phyloP scores from a whole-genome alignment of 1,140 invertebrate species.

The Zophobas atratus region DNA sequence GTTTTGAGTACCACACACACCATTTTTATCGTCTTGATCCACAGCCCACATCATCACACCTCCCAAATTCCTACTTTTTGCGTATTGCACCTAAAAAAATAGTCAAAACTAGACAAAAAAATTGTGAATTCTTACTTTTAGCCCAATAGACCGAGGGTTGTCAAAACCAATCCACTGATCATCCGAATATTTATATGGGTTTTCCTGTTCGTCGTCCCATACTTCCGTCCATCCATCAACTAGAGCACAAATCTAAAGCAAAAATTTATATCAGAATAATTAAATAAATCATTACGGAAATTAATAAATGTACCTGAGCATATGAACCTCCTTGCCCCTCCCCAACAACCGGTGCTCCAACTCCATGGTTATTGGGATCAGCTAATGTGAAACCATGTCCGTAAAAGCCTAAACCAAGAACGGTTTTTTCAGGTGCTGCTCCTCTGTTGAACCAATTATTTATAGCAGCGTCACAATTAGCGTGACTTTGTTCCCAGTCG shows the following conservation, averaged over 20 bases:
- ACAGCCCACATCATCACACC: constrained; percentile 76
- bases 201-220: constrained; percentile 31
- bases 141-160: constrained; percentile 1
- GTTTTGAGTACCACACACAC: constrained; percentile 70
- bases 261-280: neutral
- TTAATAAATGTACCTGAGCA: constrained; percentile 76
- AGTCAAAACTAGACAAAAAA: neutral
- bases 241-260: constrained; percentile 20
- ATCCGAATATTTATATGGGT: neutral
- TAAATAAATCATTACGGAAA: neutral
- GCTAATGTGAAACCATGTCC: constrained; percentile 70
- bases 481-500: constrained; percentile 14
- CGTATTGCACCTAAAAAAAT: constrained; percentile 67
- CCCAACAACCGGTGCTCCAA: constrained; percentile 7
- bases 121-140: constrained; percentile 43
- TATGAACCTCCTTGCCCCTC: constrained; percentile 66
- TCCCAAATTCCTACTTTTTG: constrained; percentile 70
- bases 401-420: constrained; percentile 25
- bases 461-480: constrained; percentile 32
- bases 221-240: neutral
- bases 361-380: constrained; percentile 60
- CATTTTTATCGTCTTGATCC: constrained; percentile 65
- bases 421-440: constrained; percentile 70
- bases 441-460: constrained; percentile 64
- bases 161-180: constrained; percentile 31